Evolutionary conservation across 2,888 invertebrate species (phyloP).

Genomic region (Malthinus seriepunctatus): DNA sequence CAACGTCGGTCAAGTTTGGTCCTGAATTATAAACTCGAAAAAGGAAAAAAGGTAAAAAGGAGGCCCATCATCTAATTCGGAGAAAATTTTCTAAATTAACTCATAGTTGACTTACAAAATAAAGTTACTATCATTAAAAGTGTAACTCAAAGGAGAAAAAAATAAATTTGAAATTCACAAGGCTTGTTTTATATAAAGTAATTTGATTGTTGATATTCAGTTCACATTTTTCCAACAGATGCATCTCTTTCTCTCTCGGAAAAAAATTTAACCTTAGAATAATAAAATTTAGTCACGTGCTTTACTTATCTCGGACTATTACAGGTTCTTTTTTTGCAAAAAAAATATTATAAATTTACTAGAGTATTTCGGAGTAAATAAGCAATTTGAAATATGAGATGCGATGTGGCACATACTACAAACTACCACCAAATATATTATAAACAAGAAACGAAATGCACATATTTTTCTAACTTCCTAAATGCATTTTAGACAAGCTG

Average conservation of each 20-base stretch:
- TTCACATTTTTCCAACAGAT: conserved; percentile 29
- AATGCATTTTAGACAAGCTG: conserved; percentile 37
- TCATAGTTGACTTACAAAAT: conserved; percentile 18
- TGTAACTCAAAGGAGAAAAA: conserved; percentile 2
- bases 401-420: no score
- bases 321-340: not conserved
- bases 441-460: conserved; percentile 1
- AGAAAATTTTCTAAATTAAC: conserved; percentile 20
- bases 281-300: conserved; percentile 28
- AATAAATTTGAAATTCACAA: conserved; percentile 16
- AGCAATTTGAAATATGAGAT: no score
- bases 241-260: conserved; percentile 17
- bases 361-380: no score
- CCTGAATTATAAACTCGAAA: conserved; percentile 1
- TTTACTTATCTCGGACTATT: conserved; percentile 22
- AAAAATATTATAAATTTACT: conserved; percentile 5
- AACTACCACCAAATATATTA: not conserved
- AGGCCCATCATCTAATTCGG: conserved; percentile 1
- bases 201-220: conserved; percentile 29
- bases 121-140: conserved; percentile 20
- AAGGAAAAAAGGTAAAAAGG: no score
- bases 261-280: conserved; percentile 25
- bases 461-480: conserved; percentile 37
- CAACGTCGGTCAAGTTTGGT: conserved; percentile 4
- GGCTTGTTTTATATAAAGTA: conserved; percentile 28